These are phyloP conservation scores for Habrosyne pyritoides DNA, from an alignment of 2,888 invertebrate genomes.

Conservation along the genomic window DNA sequence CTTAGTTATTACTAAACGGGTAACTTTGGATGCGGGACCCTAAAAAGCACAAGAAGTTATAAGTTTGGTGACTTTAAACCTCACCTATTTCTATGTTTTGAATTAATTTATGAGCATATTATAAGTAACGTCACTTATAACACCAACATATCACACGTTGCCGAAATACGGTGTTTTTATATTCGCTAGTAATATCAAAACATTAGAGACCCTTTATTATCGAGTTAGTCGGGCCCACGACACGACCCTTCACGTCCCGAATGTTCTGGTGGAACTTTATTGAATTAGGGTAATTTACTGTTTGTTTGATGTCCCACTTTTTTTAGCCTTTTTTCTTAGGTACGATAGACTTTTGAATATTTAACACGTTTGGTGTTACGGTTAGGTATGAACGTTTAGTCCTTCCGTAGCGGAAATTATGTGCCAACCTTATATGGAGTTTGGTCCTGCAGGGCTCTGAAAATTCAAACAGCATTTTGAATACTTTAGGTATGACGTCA, in stretches of 20 bases:
- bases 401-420: slow-evolving; percentile 1
- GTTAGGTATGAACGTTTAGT: neutral
- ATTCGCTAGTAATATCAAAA: slow-evolving; percentile 47
- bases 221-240: slow-evolving; percentile 53
- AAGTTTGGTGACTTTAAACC: too few relatives aligned
- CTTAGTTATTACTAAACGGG: too few relatives aligned
- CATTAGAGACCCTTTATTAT: slow-evolving; percentile 63
- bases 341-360: slow-evolving; percentile 14
- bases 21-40: too few relatives aligned
- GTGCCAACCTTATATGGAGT: neutral
- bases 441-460: neutral
- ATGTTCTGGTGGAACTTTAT: slow-evolving; percentile 48
- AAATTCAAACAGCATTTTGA: neutral
- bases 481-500: neutral
- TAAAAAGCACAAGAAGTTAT: too few relatives aligned
- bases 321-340: slow-evolving; percentile 22
- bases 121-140: too few relatives aligned
- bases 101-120: too few relatives aligned
- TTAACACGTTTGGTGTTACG: neutral
- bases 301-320: slow-evolving; percentile 58
- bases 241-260: slow-evolving; percentile 39
- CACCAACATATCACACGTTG: slow-evolving; percentile 22
- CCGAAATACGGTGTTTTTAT: slow-evolving; percentile 41
- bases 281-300: slow-evolving; percentile 69
- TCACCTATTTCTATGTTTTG: too few relatives aligned